Base-by-base conservation (phyloP, 2,797 vertebrate species). In the Rhodeus uyekii region DNA sequence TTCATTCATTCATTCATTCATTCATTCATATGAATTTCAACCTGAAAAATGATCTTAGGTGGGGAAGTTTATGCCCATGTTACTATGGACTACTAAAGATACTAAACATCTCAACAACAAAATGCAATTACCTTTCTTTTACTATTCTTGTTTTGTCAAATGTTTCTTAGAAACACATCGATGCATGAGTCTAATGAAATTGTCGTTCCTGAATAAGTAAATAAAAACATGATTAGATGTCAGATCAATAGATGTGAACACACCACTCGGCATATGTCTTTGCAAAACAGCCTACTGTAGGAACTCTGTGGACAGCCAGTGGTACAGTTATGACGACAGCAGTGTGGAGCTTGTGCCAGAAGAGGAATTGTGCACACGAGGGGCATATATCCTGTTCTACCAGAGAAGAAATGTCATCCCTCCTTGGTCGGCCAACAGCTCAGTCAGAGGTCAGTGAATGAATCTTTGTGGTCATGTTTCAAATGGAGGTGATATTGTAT, bases 251-350 rank as follows among this genome's bases (percentile, higher is more conserved):
- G 36, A n/a, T 18, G 19, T n/a, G 2, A 39, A 65, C 14, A 32
- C 19, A 27, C 42, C 16, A 32, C 75, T 46, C 29, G 50, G n/a
- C 8, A 19, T 53, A 67, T 38, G 8, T 78, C 14, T 78, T 5
- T 78, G 16, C 12, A 22, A 78, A 76, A 42, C 94, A 97, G 97
- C 97, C 4, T 98, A 96, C 86, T 98, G 97, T 86, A 95, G 95
- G 88, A 99, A 99, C 74, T 97, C 96, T 0, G 92, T 99, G 93
- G 96, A 98, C 0, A 93, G 95, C 48, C 96, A 87, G 84, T 98
- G 97, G 97, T 99, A 99, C 86, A 96, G 95, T 90, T 98, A 96
- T 0, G 97, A 98, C 0, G 97, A 99, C 94, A 98, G 96, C 92
- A 95, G 92, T 0, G 97, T 98, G 22, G 96, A 97, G 61, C 85